A percentile compares a stretch with the other conserved stretches of the same genome.
Evolutionary conservation across 2,113 vertebrate genomes (phyloP).

Genomic region (Melanotaenia duboulayi): DNA sequence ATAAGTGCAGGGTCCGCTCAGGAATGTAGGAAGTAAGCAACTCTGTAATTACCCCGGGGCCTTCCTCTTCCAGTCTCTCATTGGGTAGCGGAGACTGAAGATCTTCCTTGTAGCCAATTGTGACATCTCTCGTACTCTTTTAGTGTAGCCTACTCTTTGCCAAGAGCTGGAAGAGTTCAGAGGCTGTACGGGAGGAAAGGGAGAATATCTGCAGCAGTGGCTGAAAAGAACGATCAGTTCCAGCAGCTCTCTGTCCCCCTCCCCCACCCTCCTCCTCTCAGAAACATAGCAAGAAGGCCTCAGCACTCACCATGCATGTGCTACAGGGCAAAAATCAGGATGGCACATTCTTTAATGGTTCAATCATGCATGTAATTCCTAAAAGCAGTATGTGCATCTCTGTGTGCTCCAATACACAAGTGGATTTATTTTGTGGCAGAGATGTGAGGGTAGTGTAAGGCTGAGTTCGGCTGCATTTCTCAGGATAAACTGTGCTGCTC

Average conservation of each 20-base stretch:
- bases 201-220: slow-evolving; percentile 60
- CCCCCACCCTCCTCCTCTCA: background rate
- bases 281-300: slow-evolving; percentile 40
- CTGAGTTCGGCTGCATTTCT: background rate
- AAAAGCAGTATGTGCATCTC: slow-evolving; percentile 17
- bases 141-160: slow-evolving; percentile 36
- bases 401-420: background rate
- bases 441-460: background rate
- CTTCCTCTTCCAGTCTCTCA: slow-evolving; percentile 18
- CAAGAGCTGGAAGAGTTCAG: slow-evolving; percentile 58
- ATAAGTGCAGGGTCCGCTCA: slow-evolving; percentile 53
- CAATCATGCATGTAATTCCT: slow-evolving; percentile 65
- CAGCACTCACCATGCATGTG: slow-evolving; percentile 35
- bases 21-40: slow-evolving; percentile 73
- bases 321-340: slow-evolving; percentile 66
- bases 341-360: slow-evolving; percentile 62
- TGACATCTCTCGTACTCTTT: slow-evolving; percentile 12
- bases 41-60: slow-evolving; percentile 73
- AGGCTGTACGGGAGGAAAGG: slow-evolving; percentile 50
- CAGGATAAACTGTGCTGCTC: no score
- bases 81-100: slow-evolving; percentile 44
- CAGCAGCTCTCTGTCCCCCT: slow-evolving; percentile 15
- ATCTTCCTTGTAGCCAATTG: slow-evolving; percentile 38
- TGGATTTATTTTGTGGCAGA: slow-evolving; percentile 9
- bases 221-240: slow-evolving; percentile 62